phyloP scores from a whole-genome alignment of 2,113 vertebrate species.

The Epinephelus fuscoguttatus region DNA sequence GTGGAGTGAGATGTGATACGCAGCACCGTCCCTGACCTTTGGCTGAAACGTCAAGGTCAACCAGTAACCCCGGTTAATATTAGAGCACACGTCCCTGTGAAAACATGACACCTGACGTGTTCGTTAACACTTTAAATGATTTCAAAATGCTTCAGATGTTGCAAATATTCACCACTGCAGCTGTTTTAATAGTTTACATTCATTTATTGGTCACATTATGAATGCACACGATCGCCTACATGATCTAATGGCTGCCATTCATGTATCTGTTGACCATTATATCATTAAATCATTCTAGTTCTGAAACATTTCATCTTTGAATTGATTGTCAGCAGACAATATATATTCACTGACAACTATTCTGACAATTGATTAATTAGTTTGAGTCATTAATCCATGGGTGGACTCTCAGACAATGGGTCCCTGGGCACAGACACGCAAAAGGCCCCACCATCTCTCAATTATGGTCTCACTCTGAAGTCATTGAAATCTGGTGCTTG shows the following conservation, averaged over 20 bases:
- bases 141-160: slow-evolving; percentile 3
- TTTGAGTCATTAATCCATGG: too few relatives aligned
- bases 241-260: not conserved
- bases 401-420: too few relatives aligned
- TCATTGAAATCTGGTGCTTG: too few relatives aligned
- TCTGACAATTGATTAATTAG: not conserved
- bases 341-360: not conserved
- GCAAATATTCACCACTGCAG: slow-evolving; percentile 20
- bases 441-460: too few relatives aligned
- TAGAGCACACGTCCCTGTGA: slow-evolving; percentile 20
- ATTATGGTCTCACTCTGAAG: too few relatives aligned
- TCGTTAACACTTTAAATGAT: slow-evolving; percentile 38
- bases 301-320: not conserved
- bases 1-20: slow-evolving; percentile 62
- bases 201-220: not conserved
- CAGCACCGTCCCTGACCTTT: slow-evolving; percentile 38
- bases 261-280: not conserved
- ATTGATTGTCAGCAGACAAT: too few relatives aligned
- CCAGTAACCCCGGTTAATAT: slow-evolving; percentile 4
- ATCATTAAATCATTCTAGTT: not conserved
- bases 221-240: not conserved
- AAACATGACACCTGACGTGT: not conserved
- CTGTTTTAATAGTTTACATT: not conserved
- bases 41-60: slow-evolving; percentile 52
- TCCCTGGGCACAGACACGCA: too few relatives aligned